Evolutionary conservation across 2,797 vertebrate genomes (phyloP).

Genomic region (Borostomias antarcticus): DNA sequence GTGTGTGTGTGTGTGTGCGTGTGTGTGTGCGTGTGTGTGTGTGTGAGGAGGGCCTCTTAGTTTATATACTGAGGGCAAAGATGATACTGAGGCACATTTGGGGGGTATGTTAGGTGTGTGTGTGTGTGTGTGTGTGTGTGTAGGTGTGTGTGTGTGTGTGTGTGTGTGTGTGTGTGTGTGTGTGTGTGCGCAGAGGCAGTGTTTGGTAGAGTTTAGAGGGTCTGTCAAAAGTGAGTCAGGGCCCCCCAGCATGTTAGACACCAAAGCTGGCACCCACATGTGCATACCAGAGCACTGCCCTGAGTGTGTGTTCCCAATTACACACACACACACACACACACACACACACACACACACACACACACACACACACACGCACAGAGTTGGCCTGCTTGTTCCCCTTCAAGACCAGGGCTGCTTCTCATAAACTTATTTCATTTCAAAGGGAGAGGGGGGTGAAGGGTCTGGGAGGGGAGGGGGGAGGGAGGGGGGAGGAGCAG

Average conservation of each 20-base stretch:
- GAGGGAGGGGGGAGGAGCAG: constrained; percentile 33
- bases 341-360: constrained; percentile 26
- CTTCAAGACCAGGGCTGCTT: constrained; percentile 66
- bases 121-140: no score
- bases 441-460: constrained; percentile 53
- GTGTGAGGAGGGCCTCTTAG: no score
- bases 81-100: no score
- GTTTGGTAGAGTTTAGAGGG: constrained; percentile 30
- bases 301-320: constrained; percentile 58
- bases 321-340: constrained; percentile 43
- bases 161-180: neutral
- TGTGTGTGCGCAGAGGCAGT: no score
- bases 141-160: no score
- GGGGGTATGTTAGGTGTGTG: no score
- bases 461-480: neutral
- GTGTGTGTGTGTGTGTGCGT: constrained; percentile 10
- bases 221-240: constrained; percentile 52
- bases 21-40: constrained; percentile 6
- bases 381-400: constrained; percentile 41
- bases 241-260: constrained; percentile 71
- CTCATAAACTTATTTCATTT: constrained; percentile 70
- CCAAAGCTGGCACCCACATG: constrained; percentile 79
- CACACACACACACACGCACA: constrained; percentile 26
- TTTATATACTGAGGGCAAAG: no score
- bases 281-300: constrained; percentile 75